Conservation (phyloP, 2,888 invertebrate species). For the Rotaria socialis region DNA sequence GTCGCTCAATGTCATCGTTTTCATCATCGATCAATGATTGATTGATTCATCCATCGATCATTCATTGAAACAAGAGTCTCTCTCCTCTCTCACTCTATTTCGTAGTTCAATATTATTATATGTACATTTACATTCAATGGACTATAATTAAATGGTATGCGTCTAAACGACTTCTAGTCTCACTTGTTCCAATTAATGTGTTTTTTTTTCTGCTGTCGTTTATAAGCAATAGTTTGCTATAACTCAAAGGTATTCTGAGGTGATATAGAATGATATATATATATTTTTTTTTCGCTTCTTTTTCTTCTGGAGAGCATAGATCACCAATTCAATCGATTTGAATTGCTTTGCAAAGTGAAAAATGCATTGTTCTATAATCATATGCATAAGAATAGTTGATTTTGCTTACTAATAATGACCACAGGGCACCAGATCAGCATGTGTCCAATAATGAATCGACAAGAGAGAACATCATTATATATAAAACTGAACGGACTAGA, state of each 20-base stretch:
- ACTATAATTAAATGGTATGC: not conserved
- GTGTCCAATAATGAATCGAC: not conserved
- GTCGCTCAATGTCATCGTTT: not conserved
- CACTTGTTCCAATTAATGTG: not conserved
- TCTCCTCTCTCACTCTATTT: not conserved
- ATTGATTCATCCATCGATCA: not conserved
- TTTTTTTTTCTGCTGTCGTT: not conserved
- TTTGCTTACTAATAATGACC: not conserved
- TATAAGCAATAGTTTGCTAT: not conserved
- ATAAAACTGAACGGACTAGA: not conserved
- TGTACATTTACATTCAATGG: not conserved
- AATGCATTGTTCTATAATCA: not conserved
- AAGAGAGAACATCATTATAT: not conserved
- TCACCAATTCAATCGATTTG: slow-evolving; percentile 7
- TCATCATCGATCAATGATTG: slow-evolving; percentile 10
- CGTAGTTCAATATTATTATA: not conserved
- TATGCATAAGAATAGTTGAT: not conserved
- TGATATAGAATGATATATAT: not conserved
- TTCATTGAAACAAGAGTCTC: not conserved
- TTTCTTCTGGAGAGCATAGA: not conserved
- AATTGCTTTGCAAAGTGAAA: not conserved
- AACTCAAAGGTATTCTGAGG: not conserved
- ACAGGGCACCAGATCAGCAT: not conserved
- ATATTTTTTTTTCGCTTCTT: not conserved
- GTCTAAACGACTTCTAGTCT: not conserved